Base-by-base conservation (phyloP, 2,113 vertebrate species). In the Manacus vitellinus region DNA sequence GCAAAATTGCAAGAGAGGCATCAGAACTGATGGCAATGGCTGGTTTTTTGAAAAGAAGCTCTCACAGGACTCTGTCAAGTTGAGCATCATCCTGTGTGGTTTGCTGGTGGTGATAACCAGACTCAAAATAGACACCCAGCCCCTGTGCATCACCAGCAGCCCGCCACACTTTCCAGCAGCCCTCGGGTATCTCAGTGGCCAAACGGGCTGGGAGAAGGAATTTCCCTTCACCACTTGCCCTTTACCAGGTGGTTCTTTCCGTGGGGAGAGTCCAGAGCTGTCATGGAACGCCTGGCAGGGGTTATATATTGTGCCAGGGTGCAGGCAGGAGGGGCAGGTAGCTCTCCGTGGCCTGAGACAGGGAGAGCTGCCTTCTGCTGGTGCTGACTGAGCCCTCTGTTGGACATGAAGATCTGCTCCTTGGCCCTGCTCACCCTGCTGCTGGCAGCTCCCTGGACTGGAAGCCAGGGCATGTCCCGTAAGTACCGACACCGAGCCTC, bases 301-400 rank as follows among this genome's bases (percentile, higher is more conserved):
- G 78, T 9, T 77, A 14, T 78, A 85, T 59, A 84, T 55, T 24
- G 25, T 0, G 1, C 47, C 0, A 3, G 76, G 67, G 35, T 16
- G 17, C 17, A 9, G 67, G 75, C 30, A 56, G 84, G 18, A 86
- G 58, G 16, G 39, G 43, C 67, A 83, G 75, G 28, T 5, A 73
- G 63, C 14, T 89, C 67, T 6, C 0, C 0, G 80, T 9, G n/a
- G n/a, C 51, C 25, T 27, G 44, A 43, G 62, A 4, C 62, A 82
- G 62, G 59, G 78, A 63, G 39, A 43, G 61, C 27, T 63, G 61
- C 35, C 24, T 35, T 37, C 20, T 79, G 19, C 56, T 46, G 75
- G 10, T 8, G 8, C 66, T 82, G 70, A 4, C 61, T 6, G 0
- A 86, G 23, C n/a, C 27, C 14, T 0, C 0, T 15, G 4, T 0